A percentile compares a stretch with the other conserved stretches of the same genome.
These are phyloP conservation scores for Phytoseiulus persimilis DNA, from an alignment of 2,888 invertebrate species.

Conservation along the genomic window DNA sequence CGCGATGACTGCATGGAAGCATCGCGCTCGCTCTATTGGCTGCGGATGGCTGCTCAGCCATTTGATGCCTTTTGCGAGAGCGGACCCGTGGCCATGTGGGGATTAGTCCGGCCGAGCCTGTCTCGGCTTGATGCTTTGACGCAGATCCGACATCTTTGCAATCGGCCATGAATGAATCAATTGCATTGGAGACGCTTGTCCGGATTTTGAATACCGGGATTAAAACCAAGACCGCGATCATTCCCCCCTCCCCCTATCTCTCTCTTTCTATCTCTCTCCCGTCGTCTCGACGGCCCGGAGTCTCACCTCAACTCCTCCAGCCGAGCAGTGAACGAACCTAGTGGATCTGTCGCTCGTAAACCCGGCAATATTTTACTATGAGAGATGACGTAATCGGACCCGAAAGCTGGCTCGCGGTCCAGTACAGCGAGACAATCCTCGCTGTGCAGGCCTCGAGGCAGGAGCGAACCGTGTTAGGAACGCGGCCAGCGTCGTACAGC, in stretches of 20 bases:
- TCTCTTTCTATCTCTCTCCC: no score
- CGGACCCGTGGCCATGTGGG: neutral
- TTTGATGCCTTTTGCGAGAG: neutral
- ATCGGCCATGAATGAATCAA: neutral
- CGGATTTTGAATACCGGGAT: neutral
- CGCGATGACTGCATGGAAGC: neutral
- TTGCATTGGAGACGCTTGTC: neutral
- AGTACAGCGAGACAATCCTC: neutral
- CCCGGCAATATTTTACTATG: neutral
- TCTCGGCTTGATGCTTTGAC: neutral
- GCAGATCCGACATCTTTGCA: neutral
- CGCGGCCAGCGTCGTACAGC: no score
- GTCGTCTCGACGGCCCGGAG: no score
- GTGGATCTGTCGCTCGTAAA: neutral
- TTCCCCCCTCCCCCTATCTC: neutral
- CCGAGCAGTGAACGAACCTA: neutral
- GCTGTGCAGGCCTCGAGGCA: neutral
- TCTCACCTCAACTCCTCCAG: no score
- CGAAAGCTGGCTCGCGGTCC: neutral
- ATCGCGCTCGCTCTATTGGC: neutral
- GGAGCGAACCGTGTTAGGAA: no score
- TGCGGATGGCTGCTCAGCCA: neutral
- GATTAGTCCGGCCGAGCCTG: neutral
- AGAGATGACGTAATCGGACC: neutral
- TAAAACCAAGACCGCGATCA: neutral